Conservation (phyloP, 2,888 invertebrate species). For the Aphidoletes aphidimyza region DNA sequence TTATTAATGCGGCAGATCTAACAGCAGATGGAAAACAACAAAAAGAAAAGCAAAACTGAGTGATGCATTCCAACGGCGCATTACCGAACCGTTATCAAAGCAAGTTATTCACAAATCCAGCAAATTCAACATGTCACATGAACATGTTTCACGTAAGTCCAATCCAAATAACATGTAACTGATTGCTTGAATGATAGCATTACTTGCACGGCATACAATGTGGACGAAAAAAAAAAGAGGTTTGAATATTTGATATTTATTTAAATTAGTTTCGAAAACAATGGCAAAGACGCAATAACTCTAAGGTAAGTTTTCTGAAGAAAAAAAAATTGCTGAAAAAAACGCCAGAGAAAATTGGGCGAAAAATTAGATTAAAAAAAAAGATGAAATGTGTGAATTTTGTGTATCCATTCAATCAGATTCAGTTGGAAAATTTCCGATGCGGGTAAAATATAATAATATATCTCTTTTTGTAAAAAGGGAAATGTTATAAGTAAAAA, state of each 20-base stretch:
- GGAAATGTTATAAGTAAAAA: neutral
- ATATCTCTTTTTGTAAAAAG: neutral
- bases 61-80: no score
- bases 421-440: neutral
- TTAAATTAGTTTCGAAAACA: neutral
- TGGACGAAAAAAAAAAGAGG: no score
- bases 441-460: neutral
- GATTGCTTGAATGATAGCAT: neutral
- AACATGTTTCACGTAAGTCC: no score
- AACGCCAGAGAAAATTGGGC: neutral
- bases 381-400: neutral
- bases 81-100: no score
- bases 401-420: neutral
- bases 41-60: no score
- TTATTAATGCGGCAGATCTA: no score
- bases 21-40: no score
- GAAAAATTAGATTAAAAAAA: no score
- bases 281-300: neutral
- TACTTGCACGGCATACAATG: neutral
- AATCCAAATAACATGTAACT: neutral
- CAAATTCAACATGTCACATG: no score
- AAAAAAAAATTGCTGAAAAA: neutral
- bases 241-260: neutral
- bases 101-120: no score
- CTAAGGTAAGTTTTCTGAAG: neutral